These are phyloP conservation scores for Suillia variegata DNA, from an alignment of 2,888 invertebrate genomes.

Conservation along the genomic window DNA sequence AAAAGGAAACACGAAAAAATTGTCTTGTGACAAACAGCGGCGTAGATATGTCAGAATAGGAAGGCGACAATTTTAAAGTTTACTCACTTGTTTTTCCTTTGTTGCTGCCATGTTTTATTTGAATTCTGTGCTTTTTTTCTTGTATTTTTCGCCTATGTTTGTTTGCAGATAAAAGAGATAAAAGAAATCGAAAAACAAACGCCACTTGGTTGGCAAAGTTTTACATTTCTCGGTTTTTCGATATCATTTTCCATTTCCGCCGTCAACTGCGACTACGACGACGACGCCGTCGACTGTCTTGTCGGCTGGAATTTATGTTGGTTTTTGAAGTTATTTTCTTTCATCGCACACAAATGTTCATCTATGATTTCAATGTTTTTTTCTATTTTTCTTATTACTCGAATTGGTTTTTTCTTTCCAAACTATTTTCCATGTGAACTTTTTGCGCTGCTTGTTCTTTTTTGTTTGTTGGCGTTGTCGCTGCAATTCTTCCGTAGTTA, in stretches of 20 bases:
- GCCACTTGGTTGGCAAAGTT: constrained; percentile 12
- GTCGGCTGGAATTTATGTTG: constrained; percentile 24
- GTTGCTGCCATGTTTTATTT: neutral
- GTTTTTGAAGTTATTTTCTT: constrained; percentile 17
- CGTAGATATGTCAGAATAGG: constrained; percentile 20
- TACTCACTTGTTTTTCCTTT: constrained; percentile 5
- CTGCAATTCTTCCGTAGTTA: constrained; percentile 17
- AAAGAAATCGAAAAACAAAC: neutral
- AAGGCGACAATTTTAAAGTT: constrained; percentile 26
- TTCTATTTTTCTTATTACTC: too few species aligned
- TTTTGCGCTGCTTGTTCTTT: constrained; percentile 7
- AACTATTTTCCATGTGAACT: too few species aligned
- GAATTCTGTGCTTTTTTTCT: neutral
- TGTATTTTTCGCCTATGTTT: neutral
- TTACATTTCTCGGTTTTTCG: constrained; percentile 2
- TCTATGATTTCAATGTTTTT: constrained; percentile 2
- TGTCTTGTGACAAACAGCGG: constrained; percentile 13
- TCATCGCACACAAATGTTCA: constrained; percentile 1
- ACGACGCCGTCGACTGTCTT: constrained; percentile 21
- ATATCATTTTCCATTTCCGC: neutral
- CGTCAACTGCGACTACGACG: too few species aligned
- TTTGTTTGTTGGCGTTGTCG: constrained; percentile 20
- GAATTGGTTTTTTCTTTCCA: neutral
- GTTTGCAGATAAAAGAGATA: neutral
- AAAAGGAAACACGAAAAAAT: too few species aligned